A percentile compares a stretch with the other conserved stretches of the same genome.
phyloP scores from a whole-genome alignment of 1,140 invertebrate genomes.

The Drosophila sucinea region DNA sequence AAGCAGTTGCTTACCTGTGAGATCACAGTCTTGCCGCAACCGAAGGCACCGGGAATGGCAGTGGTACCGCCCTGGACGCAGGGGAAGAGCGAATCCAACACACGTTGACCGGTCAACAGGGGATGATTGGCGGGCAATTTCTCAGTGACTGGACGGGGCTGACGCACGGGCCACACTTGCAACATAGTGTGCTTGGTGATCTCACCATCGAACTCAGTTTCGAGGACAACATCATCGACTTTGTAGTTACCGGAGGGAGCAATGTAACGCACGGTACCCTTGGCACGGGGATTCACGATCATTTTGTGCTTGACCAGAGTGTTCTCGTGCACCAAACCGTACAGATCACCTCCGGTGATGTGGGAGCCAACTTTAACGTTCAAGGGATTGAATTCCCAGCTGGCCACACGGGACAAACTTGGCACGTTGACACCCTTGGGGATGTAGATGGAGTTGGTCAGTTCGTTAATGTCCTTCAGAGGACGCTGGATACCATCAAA shows the following conservation, averaged over 20 bases:
- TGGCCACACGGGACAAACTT: slow-evolving; percentile 89
- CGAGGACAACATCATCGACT: slow-evolving; percentile 97
- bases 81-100: slow-evolving; percentile 99
- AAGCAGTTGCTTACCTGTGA: slow-evolving; percentile 57
- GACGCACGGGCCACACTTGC: slow-evolving; percentile 98
- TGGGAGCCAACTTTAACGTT: slow-evolving; percentile 96
- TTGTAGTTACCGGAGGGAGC: slow-evolving; percentile 97
- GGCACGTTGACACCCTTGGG: slow-evolving; percentile 99
- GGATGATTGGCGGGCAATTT: slow-evolving; percentile 99
- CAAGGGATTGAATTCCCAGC: slow-evolving; percentile 98
- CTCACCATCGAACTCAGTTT: slow-evolving; percentile 99
- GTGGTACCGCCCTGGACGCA: slow-evolving; percentile 99
- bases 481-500: slow-evolving; percentile 99
- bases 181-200: slow-evolving; percentile 96
- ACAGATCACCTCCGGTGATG: slow-evolving; percentile 99
- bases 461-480: slow-evolving; percentile 96
- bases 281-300: slow-evolving; percentile 95
- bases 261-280: slow-evolving; percentile 98
- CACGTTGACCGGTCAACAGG: slow-evolving; percentile 98
- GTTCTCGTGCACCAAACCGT: slow-evolving; percentile 98
- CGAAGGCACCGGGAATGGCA: slow-evolving; percentile 96
- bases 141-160: slow-evolving; percentile 98
- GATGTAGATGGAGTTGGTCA: slow-evolving; percentile 89
- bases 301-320: slow-evolving; percentile 98
- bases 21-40: slow-evolving; percentile 99